Percentiles rank a stretch among this genome's conserved stretches.
These are phyloP conservation scores for Channa maculata DNA, from an alignment of 2,113 vertebrate species.

Conservation along the genomic window DNA sequence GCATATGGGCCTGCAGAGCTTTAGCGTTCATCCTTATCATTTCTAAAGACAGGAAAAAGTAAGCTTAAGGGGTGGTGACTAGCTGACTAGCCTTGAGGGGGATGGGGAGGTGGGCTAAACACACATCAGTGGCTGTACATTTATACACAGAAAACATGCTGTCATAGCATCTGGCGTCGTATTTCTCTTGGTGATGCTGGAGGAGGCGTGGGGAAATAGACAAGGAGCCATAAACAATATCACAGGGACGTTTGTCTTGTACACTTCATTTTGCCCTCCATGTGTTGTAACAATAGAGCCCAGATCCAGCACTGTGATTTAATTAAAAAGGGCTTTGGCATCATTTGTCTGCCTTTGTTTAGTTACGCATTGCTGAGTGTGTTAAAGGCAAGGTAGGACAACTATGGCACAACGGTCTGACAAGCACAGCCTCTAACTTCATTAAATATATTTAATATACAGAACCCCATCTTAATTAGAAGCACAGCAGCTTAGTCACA, in stretches of 20 bases:
- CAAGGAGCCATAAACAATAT: conserved; percentile 40
- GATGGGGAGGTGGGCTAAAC: conserved; percentile 3
- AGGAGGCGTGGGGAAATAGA: conserved; percentile 13
- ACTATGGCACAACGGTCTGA: conserved; percentile 29
- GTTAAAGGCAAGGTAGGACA: conserved; percentile 46
- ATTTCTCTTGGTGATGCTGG: conserved; percentile 53
- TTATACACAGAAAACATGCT: conserved; percentile 49
- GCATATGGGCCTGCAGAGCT: conserved; percentile 49
- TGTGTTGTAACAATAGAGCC: conserved; percentile 53
- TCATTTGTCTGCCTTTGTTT: conserved; percentile 62
- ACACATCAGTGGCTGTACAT: conserved; percentile 55
- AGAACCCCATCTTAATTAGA: conserved; percentile 42
- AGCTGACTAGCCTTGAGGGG: conserved; percentile 9
- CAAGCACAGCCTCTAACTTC: conserved; percentile 47
- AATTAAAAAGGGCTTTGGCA: conserved; percentile 58
- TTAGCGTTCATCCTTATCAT: conserved; percentile 26
- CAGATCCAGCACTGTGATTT: conserved; percentile 55
- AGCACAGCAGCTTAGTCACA: conserved; percentile 43
- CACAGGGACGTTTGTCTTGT: conserved; percentile 46
- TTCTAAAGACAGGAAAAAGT: conserved; percentile 40
- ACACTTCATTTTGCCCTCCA: conserved; percentile 32
- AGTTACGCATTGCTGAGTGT: conserved; percentile 45
- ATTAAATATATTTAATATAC: conserved; percentile 58
- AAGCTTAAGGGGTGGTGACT: conserved; percentile 26
- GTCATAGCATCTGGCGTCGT: conserved; percentile 51